Evolutionary conservation across 1,140 invertebrate species (phyloP), one percentile per base, ranked within the genome.

Genomic region (Cotesia typhae): DNA sequence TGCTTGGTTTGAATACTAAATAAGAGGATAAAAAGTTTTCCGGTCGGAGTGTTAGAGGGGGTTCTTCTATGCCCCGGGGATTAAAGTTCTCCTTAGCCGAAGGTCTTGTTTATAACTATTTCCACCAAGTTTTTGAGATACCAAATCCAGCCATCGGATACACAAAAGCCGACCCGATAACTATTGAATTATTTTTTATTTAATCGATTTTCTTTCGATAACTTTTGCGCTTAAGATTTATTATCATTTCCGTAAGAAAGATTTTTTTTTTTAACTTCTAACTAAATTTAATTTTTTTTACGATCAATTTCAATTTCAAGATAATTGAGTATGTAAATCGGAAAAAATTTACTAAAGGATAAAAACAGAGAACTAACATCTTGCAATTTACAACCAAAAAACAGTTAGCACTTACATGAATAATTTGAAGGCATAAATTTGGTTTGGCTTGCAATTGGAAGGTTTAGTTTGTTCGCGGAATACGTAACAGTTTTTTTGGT

Each of bases 1-100:
- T 71, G 36, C 72, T 65, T 20, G 65, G 55, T 70, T 73, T 74
- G 75, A 76, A 76, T 76, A 74, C 69, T 76, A 76, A 76, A 76
- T 59, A 51, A 64, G 69, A 41, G 36, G 10, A 37, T 61, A 35
- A 51, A 73, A 76, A 73, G 55, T 73, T 76, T 76, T 69, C 38
- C 63, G 57, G 55, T 57, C 57, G 53, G 10, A 28, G 64, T 67
- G 53, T 52, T 35, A 51, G 37, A 4, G 65, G 51, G 35, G 55
- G 61, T 10, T 41, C 10, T 52, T 63, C 57, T 63, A 67, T 69
- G 20, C 74, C 70, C 61, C 14, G 55, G 66, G 70, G 71, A 72
- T 75, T 72, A 47, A 72, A 75, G 70, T 72, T 75, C 65, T 70
- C 59, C 59, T 69, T 74, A 65, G 51, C 52, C 53, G 20, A 47